Evolutionary conservation across 1,140 invertebrate species (phyloP).

Genomic region (Drosophila rufa): DNA sequence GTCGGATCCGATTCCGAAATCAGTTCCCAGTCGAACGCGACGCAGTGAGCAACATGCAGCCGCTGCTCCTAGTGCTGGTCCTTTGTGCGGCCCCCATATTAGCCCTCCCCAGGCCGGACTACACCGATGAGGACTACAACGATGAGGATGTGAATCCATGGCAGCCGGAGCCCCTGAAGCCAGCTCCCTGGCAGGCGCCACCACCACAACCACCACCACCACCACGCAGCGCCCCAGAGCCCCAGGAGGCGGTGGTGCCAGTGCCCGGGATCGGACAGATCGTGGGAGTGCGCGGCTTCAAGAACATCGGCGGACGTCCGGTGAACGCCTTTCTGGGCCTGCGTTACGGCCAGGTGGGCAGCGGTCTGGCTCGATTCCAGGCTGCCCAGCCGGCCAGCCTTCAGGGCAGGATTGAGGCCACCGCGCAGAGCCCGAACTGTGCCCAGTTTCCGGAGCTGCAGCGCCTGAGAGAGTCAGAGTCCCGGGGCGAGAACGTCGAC

Average conservation of each 20-base stretch:
- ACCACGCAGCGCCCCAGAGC: background rate
- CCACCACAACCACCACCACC: no score
- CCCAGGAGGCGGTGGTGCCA: constrained; percentile 15
- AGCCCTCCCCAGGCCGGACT: constrained; percentile 14
- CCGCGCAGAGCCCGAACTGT: constrained; percentile 52
- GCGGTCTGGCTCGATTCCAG: constrained; percentile 73
- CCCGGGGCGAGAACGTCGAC: constrained; percentile 65
- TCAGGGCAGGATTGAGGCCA: constrained; percentile 62
- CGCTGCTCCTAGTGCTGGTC: constrained; percentile 43
- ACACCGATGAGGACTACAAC: constrained; percentile 22
- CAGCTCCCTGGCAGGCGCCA: constrained; percentile 36
- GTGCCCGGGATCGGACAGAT: constrained; percentile 66
- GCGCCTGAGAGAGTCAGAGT: constrained; percentile 49
- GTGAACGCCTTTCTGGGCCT: constrained; percentile 73
- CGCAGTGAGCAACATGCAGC: constrained; percentile 63
- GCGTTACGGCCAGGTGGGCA: constrained; percentile 64
- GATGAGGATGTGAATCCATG: constrained; percentile 26
- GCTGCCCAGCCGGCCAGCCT: constrained; percentile 26
- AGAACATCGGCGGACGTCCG: constrained; percentile 54
- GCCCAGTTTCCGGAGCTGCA: constrained; percentile 74
- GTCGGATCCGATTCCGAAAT: constrained; percentile 46
- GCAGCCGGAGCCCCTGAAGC: constrained; percentile 43
- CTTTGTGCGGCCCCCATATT: constrained; percentile 31
- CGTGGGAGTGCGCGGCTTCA: constrained; percentile 47
- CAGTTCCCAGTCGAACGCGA: constrained; percentile 62